Evolutionary conservation across 2,797 vertebrate genomes (phyloP).

Genomic region (Rhodeus uyekii): DNA sequence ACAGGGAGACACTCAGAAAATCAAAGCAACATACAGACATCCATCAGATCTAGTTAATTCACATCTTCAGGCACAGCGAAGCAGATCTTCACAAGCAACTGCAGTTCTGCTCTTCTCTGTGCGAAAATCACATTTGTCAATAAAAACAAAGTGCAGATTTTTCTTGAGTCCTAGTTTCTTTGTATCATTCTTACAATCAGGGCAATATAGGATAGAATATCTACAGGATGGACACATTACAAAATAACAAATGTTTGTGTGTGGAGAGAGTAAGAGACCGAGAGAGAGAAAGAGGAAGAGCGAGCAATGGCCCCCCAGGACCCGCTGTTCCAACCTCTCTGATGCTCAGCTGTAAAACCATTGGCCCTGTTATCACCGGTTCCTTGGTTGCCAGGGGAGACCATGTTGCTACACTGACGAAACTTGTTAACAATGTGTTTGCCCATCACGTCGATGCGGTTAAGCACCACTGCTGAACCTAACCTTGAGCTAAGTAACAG

Average conservation of each 20-base stretch:
- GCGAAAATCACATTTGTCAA: not conserved
- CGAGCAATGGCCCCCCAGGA: not conserved
- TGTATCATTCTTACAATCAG: not conserved
- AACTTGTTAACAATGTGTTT: conserved; percentile 50
- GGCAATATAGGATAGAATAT: not conserved
- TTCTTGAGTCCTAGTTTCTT: not conserved
- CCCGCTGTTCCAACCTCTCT: not conserved
- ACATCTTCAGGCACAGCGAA: not conserved
- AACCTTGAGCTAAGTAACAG: conserved; percentile 39
- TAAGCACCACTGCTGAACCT: conserved; percentile 38
- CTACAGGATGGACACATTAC: not conserved
- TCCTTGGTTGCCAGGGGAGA: conserved; percentile 39
- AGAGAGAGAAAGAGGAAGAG: not conserved
- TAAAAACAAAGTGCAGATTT: not conserved
- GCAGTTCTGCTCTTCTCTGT: not conserved
- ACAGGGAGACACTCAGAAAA: not conserved
- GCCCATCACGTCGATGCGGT: conserved; percentile 13
- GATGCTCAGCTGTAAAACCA: conserved; percentile 45
- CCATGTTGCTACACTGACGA: conserved; percentile 39
- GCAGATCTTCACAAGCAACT: not conserved
- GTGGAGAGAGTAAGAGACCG: not conserved
- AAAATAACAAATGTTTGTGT: conserved; percentile 1
- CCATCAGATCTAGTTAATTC: conserved; percentile 6
- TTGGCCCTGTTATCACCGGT: conserved; percentile 46
- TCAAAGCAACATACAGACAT: not conserved